Evolutionary conservation across 2,797 vertebrate genomes (phyloP), one percentile per base, ranked within the genome.

Genomic region (Emys orbicularis): DNA sequence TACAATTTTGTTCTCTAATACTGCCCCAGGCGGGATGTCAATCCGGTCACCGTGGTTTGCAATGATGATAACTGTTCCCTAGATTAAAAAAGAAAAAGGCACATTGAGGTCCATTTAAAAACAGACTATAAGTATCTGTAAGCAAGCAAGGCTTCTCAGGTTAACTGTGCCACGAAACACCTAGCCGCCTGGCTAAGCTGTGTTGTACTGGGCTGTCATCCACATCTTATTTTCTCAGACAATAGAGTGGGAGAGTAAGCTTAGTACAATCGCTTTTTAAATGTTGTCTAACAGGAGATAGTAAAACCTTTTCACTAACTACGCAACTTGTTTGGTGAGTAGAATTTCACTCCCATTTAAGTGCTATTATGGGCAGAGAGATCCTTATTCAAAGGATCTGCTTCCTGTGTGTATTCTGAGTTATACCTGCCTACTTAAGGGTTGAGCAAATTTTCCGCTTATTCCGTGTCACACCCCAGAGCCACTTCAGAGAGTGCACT

Each of bases 11-110:
- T 99, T 99, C 97, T 99, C 99, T 96, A 99, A 98, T 96, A 99
- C 98, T 76, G 99, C 99, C 93, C 99, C 99, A 19, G 99, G 99
- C 0, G 99, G 99, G 96, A 99, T 99, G 96, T 99, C 99, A 65
- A 99, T 99, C 94, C 99, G 98, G 98, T 99, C 99, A 2, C 99
- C 99, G 0, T 99, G 99, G 96, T 99, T 99, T 93, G 99, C 99
- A 50, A 99, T 99, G 97, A 99, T 99, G 98, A 99, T 99, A 95
- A 99, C 99, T 2, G 99, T 99, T 97, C 99, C 99, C 99, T 99
- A 92, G 18, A 72, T 34, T 83, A 49, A 50, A 81, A 86, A 41
- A 53, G 97, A 10, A 74, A 87, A 68, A 87, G 85, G 92, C 37
- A 49, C 72, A n/a, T 10, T 61, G 9, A 57, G 12, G 12, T 53